These are phyloP conservation scores for Erebia palarica DNA, from an alignment of 2,888 invertebrate species.

Conservation along the genomic window DNA sequence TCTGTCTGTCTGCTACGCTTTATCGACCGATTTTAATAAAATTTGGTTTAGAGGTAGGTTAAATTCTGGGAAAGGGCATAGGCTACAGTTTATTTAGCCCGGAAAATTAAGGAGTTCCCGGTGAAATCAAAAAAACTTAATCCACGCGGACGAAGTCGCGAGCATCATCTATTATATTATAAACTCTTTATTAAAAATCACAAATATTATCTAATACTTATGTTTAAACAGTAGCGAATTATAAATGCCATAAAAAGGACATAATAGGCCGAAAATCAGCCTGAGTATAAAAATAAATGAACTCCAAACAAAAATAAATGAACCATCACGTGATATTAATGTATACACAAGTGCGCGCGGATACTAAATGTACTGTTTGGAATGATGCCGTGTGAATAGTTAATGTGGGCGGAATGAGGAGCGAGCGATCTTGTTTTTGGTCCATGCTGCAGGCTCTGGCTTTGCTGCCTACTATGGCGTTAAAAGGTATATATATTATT, in stretches of 20 bases:
- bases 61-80: too few species aligned
- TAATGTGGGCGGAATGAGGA: conserved; percentile 66
- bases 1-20: too few species aligned
- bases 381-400: conserved; percentile 54
- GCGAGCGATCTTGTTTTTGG: conserved; percentile 70
- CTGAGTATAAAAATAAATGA: conserved; percentile 40
- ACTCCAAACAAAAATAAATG: conserved; percentile 35
- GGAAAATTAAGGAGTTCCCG: too few species aligned
- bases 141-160: too few species aligned
- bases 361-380: conserved; percentile 59
- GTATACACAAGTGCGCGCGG: conserved; percentile 42
- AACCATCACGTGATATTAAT: conserved; percentile 43
- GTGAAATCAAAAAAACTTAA: too few species aligned
- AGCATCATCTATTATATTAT: too few species aligned
- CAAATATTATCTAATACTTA: not conserved
- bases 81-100: too few species aligned
- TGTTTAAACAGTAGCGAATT: not conserved
- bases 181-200: not conserved
- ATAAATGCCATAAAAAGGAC: not conserved
- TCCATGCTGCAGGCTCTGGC: conserved; percentile 73
- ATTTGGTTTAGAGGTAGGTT: too few species aligned
- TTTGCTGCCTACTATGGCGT: conserved; percentile 72
- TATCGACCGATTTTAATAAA: too few species aligned
- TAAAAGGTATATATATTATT: conserved; percentile 61
- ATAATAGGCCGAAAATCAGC: not conserved